phyloP scores from a whole-genome alignment of 2,113 vertebrate species.

The Theristicus caerulescens region DNA sequence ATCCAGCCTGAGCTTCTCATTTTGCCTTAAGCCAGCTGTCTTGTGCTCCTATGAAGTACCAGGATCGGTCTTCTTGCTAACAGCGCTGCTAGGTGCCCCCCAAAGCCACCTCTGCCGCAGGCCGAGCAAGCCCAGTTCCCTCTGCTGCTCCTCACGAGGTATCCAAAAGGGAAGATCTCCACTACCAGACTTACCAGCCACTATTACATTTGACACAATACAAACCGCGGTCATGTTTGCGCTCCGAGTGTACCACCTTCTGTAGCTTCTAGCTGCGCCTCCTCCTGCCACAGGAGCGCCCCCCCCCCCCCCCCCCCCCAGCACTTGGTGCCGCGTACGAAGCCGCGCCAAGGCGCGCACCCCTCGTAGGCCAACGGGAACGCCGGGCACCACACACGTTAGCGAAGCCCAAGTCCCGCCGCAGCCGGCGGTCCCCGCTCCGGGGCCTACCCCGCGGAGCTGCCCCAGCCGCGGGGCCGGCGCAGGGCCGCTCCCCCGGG shows the following conservation, averaged over 20 bases:
- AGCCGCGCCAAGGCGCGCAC: no score
- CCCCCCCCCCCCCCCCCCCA: not conserved
- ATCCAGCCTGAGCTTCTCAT: rapidly evolving
- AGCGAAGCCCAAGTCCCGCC: no score
- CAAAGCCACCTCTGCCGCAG: not conserved
- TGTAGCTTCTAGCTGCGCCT: not conserved
- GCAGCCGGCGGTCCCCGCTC: rapidly evolving
- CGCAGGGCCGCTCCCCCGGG: not conserved
- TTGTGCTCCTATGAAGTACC: rapidly evolving
- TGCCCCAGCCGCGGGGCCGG: no score
- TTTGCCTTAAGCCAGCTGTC: rapidly evolving
- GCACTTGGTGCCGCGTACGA: not conserved
- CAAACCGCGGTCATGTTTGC: not conserved
- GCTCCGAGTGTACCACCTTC: not conserved
- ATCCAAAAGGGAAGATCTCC: rapidly evolving
- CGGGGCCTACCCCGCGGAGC: rapidly evolving
- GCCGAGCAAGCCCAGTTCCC: rapidly evolving
- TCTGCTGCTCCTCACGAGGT: rapidly evolving
- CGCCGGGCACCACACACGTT: no score
- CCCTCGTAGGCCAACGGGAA: rapidly evolving
- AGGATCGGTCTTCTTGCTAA: rapidly evolving
- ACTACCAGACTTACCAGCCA: rapidly evolving
- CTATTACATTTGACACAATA: rapidly evolving
- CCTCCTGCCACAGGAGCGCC: not conserved
- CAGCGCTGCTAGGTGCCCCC: rapidly evolving